Evolutionary conservation across 2,797 vertebrate species (phyloP).

Genomic region (Corythornis leucogaster): DNA sequence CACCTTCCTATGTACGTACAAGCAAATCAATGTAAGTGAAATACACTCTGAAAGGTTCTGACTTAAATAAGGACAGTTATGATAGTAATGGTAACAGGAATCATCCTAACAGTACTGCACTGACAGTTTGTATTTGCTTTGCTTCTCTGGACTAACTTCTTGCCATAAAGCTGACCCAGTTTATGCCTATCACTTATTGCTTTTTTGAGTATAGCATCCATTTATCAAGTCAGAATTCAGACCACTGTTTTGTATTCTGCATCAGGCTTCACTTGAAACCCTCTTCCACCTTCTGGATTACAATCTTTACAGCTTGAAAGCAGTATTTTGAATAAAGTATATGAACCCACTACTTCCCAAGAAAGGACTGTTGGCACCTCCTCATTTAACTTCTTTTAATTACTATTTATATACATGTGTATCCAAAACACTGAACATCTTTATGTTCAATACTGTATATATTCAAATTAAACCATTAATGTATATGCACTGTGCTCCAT

Average conservation of each 20-base stretch:
- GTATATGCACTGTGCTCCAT: neutral
- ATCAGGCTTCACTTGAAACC: neutral
- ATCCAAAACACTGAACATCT: neutral
- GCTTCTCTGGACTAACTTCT: neutral
- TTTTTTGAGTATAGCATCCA: neutral
- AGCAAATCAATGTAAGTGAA: neutral
- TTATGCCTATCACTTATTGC: neutral
- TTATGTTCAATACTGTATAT: neutral
- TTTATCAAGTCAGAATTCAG: constrained; percentile 4
- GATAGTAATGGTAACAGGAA: neutral
- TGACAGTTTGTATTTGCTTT: constrained; percentile 14
- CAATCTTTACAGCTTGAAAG: neutral
- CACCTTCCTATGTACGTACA: neutral
- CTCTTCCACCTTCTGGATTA: neutral
- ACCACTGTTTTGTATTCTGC: neutral
- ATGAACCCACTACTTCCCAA: neutral
- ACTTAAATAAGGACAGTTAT: neutral
- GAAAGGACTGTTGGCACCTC: neutral
- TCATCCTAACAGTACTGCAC: neutral
- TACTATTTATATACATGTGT: neutral
- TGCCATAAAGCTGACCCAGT: constrained; percentile 13
- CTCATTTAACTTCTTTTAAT: neutral
- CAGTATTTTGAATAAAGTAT: neutral
- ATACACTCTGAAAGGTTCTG: neutral
- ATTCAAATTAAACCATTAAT: neutral